phyloP scores from a whole-genome alignment of 2,888 invertebrate species.

The Nephrotoma flavescens region DNA sequence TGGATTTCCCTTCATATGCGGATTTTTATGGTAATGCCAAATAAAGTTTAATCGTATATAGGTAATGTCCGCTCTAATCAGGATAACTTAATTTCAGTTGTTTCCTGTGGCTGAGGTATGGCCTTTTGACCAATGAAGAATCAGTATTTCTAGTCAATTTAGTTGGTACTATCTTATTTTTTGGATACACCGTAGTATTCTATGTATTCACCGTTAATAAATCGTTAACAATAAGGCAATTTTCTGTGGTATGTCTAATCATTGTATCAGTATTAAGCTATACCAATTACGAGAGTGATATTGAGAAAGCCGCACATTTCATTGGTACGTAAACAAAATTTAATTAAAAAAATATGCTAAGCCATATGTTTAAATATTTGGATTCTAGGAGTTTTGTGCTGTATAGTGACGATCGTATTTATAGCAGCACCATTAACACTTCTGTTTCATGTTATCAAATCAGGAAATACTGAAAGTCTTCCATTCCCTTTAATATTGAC shows the following conservation, averaged over 20 bases:
- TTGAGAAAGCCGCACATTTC: slow-evolving; percentile 33
- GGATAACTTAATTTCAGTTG: slow-evolving; percentile 36
- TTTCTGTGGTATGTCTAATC: slow-evolving; percentile 34
- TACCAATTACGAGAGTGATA: slow-evolving; percentile 36
- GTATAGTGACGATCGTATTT: slow-evolving; percentile 52
- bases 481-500: slow-evolving; percentile 69
- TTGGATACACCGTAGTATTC: slow-evolving; percentile 48
- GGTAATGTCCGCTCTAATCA: not conserved
- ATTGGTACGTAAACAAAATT: slow-evolving; percentile 35
- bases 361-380: not conserved
- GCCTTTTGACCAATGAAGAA: slow-evolving; percentile 47
- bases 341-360: slow-evolving; percentile 8
- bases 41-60: not conserved
- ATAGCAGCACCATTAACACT: slow-evolving; percentile 63
- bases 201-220: slow-evolving; percentile 52
- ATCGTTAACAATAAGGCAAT: slow-evolving; percentile 40
- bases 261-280: slow-evolving; percentile 38
- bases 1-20: slow-evolving; percentile 53
- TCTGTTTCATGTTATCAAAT: slow-evolving; percentile 55
- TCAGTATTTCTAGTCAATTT: slow-evolving; percentile 54
- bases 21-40: slow-evolving; percentile 41
- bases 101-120: slow-evolving; percentile 60
- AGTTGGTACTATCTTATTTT: slow-evolving; percentile 50
- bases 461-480: slow-evolving; percentile 60
- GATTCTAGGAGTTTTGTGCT: slow-evolving; percentile 38